Evolutionary conservation across 2,888 invertebrate genomes (phyloP), one percentile per base, ranked within the genome.

Genomic region (Lithodes maja): DNA sequence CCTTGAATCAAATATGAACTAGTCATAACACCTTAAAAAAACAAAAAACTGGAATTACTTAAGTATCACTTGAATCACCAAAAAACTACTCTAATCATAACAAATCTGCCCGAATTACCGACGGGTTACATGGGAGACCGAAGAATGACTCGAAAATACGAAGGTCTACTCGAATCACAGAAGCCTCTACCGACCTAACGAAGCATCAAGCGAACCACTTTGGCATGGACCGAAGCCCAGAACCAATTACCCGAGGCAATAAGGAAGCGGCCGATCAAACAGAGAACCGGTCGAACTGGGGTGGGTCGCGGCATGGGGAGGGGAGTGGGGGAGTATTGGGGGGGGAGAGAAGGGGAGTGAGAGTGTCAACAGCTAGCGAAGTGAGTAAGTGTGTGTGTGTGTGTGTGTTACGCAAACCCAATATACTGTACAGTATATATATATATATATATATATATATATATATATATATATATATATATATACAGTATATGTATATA

Each of bases 381-480:
- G 53, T 53, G 15, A 12, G 2, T 7, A 12, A 77, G 12, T 15
- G 2, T 50, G 5, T 50, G 52, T n/a, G 9, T 7, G 15, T 7
- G 15, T 12, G 52, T 9, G 52, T 50, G 12, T 61, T 33, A 33
- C 12, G 5, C 61, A 61, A 5, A 61, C 61, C 12, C 61, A 61
- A 61, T 61, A 5, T 7, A 61, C 61, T 61, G 61, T 61, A 9
- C 9, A 55, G 55, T 3, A 9, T 55, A 55, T 55, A 55, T 55
- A 5, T 12, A 61, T 12, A 61, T 7, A 7, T 7, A 61, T 61
- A 61, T 12, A 12, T 7, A 61, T 61, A 61, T 61, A 61, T 61
- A 61, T 61, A 61, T 61, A 61, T 61, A 61, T 61, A 61, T 61
- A 61, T 61, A 61, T 61, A 61, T 61, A 61, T 61, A 61, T 61